Evolutionary conservation across 2,797 vertebrate species (phyloP), one percentile per base, ranked within the genome.

Genomic region (Neomorphus geoffroyi): DNA sequence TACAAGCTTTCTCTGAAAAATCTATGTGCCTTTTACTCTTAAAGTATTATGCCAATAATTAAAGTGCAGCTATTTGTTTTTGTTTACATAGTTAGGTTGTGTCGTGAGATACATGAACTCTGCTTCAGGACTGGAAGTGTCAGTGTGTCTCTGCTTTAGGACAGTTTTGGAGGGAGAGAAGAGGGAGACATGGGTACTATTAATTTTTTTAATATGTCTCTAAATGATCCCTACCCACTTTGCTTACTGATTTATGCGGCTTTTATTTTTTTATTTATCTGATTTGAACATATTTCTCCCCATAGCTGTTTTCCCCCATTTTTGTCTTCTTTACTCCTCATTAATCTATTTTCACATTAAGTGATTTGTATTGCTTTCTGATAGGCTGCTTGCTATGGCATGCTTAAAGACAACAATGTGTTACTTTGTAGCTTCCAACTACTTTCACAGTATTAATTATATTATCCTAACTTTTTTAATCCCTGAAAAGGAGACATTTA

Each of bases 401-500:
- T 13, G 18, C 18, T 54, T 79, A 66, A 81, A 79, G 28, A 46
- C 11, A 58, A 35, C 13, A 79, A n/a, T 18, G 53, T 1, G 0
- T 56, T 77, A 62, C 18, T 66, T 70, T 41, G 37, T 57, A 80
- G 22, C 39, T 85, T 91, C 74, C 26, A 53, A 60, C n/a, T 41
- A 70, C 41, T 71, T 89, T 56, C 39, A 78, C 7, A 27, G 27
- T 54, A 74, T 78, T 89, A 87, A 87, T 73, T 67, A 61, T 41
- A 91, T 91, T 73, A 85, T 71, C 41, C 35, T 80, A 70, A 89
- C 48, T 89, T 81, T 79, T 94, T 85, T 4, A 90, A 80, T 75
- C 67, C 45, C 48, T 93, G 64, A 82, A 87, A 90, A 1, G 7
- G 57, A 89, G 64, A 28, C 57, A 61, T 80, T 96, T 95, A 48